Evolutionary conservation across 2,113 vertebrate genomes (phyloP).

Genomic region (Zosterops hypoxanthus): DNA sequence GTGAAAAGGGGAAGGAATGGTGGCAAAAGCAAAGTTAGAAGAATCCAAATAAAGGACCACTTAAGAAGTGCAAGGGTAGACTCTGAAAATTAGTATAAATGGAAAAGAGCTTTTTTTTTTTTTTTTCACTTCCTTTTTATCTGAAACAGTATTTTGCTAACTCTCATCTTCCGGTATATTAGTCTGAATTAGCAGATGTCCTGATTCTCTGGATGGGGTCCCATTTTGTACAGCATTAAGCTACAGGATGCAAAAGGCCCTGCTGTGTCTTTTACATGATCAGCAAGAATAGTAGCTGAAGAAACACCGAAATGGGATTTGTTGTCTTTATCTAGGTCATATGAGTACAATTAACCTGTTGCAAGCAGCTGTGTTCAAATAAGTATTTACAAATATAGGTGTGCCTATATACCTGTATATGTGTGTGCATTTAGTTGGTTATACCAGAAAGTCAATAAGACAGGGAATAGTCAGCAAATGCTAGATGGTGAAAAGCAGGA

Average conservation of each 20-base stretch:
- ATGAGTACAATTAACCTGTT: not conserved
- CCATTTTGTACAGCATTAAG: conserved; percentile 27
- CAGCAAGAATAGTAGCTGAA: conserved; percentile 6
- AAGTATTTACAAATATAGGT: not conserved
- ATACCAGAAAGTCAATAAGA: not conserved
- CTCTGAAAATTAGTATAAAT: conserved; percentile 19
- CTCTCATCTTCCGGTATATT: conserved; percentile 4
- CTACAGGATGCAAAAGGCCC: not conserved
- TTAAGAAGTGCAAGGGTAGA: not conserved
- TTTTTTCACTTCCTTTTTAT: not conserved
- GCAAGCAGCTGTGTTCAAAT: not conserved
- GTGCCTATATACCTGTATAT: not conserved
- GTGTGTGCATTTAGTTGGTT: not conserved
- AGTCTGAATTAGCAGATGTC: conserved; percentile 60
- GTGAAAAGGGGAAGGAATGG: not conserved
- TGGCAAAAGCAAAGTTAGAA: not conserved
- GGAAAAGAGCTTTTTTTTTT: not conserved
- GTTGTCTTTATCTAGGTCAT: not conserved
- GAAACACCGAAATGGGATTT: not conserved
- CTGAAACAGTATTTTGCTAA: conserved; percentile 12
- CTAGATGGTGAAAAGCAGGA: not conserved
- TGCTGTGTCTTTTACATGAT: conserved; percentile 27
- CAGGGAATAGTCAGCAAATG: not conserved
- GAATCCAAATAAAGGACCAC: not conserved
- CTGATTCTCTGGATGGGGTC: conserved; percentile 47